Conservation (phyloP, 1,140 invertebrate genomes). For the Hirudo medicinalis region DNA sequence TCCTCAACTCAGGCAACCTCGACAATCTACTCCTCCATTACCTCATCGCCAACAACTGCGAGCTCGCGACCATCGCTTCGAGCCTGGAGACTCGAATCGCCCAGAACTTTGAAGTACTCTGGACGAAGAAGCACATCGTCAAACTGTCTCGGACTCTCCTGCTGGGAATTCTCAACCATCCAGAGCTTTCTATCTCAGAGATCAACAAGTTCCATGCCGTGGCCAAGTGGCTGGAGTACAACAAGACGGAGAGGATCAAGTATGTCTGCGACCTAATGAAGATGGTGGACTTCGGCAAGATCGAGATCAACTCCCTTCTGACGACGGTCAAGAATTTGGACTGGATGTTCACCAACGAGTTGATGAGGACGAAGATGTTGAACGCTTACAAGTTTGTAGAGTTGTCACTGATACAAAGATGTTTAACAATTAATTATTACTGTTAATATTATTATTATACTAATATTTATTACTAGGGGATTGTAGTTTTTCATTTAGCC, state of each 20-base stretch:
- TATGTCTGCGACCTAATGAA: constrained; percentile 17
- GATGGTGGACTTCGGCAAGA: constrained; percentile 18
- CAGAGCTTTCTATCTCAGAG: constrained; percentile 18
- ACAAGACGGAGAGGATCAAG: constrained; percentile 13
- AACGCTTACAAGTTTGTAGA: constrained; percentile 21
- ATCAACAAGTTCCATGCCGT: constrained; percentile 23
- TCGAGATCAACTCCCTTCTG: constrained; percentile 21
- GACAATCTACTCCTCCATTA: constrained; percentile 19
- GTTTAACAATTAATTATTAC: too few species aligned
- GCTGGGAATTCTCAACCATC: constrained; percentile 12
- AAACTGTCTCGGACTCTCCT: constrained; percentile 12
- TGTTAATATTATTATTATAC: too few species aligned
- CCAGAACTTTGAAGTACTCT: constrained; percentile 16
- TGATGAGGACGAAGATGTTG: background rate
- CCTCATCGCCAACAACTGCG: constrained; percentile 17
- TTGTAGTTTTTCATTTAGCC: too few species aligned
- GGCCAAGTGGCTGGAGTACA: constrained; percentile 24
- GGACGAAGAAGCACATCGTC: constrained; percentile 16
- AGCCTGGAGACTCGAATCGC: background rate
- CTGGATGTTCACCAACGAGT: constrained; percentile 15
- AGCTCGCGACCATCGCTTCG: constrained; percentile 6
- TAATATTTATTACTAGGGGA: too few species aligned
- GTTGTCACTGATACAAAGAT: too few species aligned
- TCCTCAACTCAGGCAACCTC: constrained; percentile 19
- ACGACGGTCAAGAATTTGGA: constrained; percentile 21